Evolutionary conservation across 2,113 vertebrate species (phyloP).

Genomic region (Anoura caudifer): DNA sequence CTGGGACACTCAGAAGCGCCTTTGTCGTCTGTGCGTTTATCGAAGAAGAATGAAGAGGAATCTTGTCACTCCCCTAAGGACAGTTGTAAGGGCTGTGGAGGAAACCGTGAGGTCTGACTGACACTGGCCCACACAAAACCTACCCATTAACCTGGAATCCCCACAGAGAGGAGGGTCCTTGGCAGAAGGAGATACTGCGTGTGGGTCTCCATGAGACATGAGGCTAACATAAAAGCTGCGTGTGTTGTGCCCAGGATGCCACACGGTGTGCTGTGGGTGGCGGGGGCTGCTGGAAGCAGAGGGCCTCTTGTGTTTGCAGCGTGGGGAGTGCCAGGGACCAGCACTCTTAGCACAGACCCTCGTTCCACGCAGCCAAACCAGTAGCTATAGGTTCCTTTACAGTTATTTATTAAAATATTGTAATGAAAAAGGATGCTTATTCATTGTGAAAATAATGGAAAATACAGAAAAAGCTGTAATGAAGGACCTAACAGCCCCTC

Average conservation of each 20-base stretch:
- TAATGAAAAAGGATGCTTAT: not conserved
- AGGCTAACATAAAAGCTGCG: not conserved
- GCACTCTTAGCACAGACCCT: not conserved
- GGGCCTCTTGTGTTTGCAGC: fast-evolving
- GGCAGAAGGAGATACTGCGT: not conserved
- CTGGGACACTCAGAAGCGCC: not conserved
- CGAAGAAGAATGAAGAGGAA: not conserved
- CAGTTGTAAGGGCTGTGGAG: not conserved
- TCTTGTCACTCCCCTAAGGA: not conserved
- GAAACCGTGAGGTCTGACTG: not conserved
- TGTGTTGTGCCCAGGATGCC: too few species aligned
- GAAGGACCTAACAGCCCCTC: not conserved
- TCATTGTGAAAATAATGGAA: not conserved
- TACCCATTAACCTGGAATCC: not conserved
- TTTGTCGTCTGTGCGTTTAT: not conserved
- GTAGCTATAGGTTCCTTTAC: not conserved
- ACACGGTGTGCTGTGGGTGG: fast-evolving
- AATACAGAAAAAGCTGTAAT: not conserved
- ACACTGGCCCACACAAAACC: not conserved
- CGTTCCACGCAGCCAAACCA: not conserved
- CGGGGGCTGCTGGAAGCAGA: fast-evolving
- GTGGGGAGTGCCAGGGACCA: not conserved
- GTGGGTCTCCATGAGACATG: not conserved
- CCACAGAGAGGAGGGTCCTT: not conserved
- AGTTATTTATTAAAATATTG: not conserved